Evolutionary conservation across 2,113 vertebrate genomes (phyloP).

Genomic region (Notothenia rossii): DNA sequence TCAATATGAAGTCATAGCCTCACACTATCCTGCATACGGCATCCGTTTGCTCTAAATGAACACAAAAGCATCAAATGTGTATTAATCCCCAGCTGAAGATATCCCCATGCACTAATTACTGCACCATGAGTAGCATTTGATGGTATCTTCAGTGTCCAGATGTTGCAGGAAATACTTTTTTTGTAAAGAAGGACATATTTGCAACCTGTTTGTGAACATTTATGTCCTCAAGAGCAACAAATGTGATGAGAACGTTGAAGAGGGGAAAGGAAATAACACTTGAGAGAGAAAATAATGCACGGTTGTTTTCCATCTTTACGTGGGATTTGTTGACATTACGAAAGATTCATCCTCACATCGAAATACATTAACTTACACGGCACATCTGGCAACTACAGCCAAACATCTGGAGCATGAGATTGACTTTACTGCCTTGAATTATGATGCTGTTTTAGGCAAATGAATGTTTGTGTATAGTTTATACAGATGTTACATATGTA

Average conservation of each 20-base stretch:
- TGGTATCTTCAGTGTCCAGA: neutral
- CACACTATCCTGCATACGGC: no score
- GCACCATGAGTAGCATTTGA: neutral
- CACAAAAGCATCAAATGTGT: neutral
- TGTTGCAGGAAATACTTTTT: neutral
- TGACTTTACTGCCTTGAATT: conserved; percentile 3
- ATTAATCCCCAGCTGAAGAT: conserved; percentile 1
- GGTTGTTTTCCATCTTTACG: neutral
- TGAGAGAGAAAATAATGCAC: neutral
- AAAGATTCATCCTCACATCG: neutral
- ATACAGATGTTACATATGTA: conserved; percentile 9
- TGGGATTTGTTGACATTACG: conserved; percentile 3
- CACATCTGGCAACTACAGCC: neutral
- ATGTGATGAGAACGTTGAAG: neutral
- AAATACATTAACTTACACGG: neutral
- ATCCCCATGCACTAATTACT: neutral
- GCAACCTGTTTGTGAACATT: neutral
- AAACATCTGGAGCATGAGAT: conserved; percentile 21
- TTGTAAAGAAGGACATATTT: neutral
- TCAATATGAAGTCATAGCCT: no score
- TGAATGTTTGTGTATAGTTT: conserved; percentile 4
- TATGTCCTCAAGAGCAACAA: neutral
- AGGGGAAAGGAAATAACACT: neutral
- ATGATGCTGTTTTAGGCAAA: conserved; percentile 5
- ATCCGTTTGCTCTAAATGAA: no score